Evolutionary conservation across 2,797 vertebrate genomes (phyloP), one percentile per base, ranked within the genome.

Genomic region (Melanotaenia pygmaea): DNA sequence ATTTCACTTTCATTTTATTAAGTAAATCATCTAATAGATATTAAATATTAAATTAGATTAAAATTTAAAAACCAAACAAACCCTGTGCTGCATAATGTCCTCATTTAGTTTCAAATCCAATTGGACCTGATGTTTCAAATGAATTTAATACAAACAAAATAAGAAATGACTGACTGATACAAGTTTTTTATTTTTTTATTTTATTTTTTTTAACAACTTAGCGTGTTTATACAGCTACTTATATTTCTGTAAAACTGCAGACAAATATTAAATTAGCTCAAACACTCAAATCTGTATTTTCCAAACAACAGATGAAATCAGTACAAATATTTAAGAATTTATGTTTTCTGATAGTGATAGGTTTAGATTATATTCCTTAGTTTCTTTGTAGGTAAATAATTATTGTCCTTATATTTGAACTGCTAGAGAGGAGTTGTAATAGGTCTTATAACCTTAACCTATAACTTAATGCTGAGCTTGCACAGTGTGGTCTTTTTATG

Each of bases 231-330:
- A 30, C 30, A 30, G 30, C 30, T 30, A 2, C 30, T 30, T 30
- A 30, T 30, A 30, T 30, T 30, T 30, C 30, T 30, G 5, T 50
- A 40, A 69, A 72, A 64, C 68, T 38, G 28, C 67, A 74, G 37
- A 78, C 75, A 72, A 81, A 67, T 81, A 40, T 45, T 34, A 62
- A 51, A 66, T 63, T 28, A 67, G 56, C 80, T 30, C 82, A 80
- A 56, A 73, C 43, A 30, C 34, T 22, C 56, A 26, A 26, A 26
- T 26, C 26, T 26, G 26, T 26, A 53, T 74, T 82, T 67, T 68
- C 60, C 69, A 59, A 40, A 26, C 47, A 67, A 54, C 22, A 54
- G 64, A 82, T 64, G 75, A 79, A 77, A 67, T 59, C 30, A 9
- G 58, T 22, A 28, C 68, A 74, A 45, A 72, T 75, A 68, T 58